phyloP scores from a whole-genome alignment of 2,113 vertebrate species.

The Bostrychus sinensis region DNA sequence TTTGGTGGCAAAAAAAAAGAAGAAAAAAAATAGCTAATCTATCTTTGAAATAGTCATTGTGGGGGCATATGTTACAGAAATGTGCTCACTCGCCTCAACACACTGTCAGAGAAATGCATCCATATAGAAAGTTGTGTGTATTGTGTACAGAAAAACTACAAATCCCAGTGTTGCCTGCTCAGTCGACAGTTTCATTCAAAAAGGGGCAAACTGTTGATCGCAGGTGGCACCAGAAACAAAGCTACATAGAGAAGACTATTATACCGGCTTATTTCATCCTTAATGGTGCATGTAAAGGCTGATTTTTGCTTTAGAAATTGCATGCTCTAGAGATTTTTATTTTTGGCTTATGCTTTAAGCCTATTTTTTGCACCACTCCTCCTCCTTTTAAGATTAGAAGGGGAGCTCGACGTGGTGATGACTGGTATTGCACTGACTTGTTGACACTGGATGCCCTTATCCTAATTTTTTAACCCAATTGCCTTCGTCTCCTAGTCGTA shows the following conservation, averaged over 20 bases:
- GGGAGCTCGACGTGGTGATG: constrained; percentile 59
- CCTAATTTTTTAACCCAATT: constrained; percentile 17
- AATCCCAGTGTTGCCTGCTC: constrained; percentile 44
- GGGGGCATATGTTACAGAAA: constrained; percentile 36
- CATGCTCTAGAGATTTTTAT: constrained; percentile 57
- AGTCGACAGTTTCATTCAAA: constrained; percentile 35
- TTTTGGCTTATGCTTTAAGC: constrained; percentile 40
- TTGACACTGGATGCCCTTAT: constrained; percentile 51
- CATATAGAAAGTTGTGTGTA: constrained; percentile 33
- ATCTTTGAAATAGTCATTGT: constrained; percentile 27
- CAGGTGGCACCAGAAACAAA: constrained; percentile 24
- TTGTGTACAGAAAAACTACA: constrained; percentile 42
- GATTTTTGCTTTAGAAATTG: constrained; percentile 50
- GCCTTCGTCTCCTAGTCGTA: constrained; percentile 39
- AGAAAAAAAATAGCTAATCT: constrained; percentile 23
- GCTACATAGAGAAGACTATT: constrained; percentile 17
- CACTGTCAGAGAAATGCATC: constrained; percentile 34
- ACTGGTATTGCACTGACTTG: constrained; percentile 74
- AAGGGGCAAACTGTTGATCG: constrained; percentile 47
- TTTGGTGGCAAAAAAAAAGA: constrained; percentile 43
- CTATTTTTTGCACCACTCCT: constrained; percentile 39
- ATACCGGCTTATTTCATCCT: constrained; percentile 30
- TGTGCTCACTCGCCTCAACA: constrained; percentile 70
- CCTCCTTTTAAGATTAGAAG: constrained; percentile 42
- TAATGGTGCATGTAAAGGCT: constrained; percentile 59